phyloP scores from a whole-genome alignment of 1,140 invertebrate species.

The Megalonaias nervosa region DNA sequence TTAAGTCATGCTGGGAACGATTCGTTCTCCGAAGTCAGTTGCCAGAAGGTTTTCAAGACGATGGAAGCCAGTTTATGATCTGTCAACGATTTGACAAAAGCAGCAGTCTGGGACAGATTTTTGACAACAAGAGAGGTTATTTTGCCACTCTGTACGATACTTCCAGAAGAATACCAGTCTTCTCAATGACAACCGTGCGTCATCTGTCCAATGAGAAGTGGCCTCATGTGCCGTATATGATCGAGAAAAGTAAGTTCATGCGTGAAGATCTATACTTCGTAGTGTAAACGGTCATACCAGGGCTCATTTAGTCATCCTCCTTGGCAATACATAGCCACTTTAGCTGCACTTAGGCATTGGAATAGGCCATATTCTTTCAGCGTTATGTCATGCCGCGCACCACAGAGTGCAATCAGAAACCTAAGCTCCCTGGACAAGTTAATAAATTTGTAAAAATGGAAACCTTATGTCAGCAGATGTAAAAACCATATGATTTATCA shows the following conservation, averaged over 20 bases:
- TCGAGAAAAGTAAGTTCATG: constrained; percentile 47
- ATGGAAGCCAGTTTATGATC: constrained; percentile 43
- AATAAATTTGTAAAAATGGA: too few species aligned
- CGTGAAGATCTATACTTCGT: too few species aligned
- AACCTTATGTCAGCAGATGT: too few species aligned
- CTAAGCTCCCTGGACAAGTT: too few species aligned
- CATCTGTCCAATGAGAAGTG: constrained; percentile 48
- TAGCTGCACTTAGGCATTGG: too few species aligned
- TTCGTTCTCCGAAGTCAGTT: constrained; percentile 41
- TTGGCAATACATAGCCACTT: too few species aligned
- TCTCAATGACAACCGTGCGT: constrained; percentile 44
- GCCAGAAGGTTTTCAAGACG: constrained; percentile 46
- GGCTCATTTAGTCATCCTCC: too few species aligned
- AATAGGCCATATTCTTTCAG: too few species aligned
- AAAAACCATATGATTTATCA: too few species aligned
- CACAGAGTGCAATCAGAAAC: too few species aligned
- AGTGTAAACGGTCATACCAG: too few species aligned
- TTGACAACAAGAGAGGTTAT: constrained; percentile 41
- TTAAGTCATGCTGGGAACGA: constrained; percentile 48
- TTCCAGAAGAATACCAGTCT: constrained; percentile 37
- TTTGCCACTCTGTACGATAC: constrained; percentile 52
- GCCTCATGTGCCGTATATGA: constrained; percentile 49
- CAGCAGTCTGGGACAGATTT: constrained; percentile 41
- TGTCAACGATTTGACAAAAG: constrained; percentile 50
- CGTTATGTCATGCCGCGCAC: too few species aligned